Conservation (phyloP, 2,797 vertebrate genomes). For the Peromyscus eremicus region DNA sequence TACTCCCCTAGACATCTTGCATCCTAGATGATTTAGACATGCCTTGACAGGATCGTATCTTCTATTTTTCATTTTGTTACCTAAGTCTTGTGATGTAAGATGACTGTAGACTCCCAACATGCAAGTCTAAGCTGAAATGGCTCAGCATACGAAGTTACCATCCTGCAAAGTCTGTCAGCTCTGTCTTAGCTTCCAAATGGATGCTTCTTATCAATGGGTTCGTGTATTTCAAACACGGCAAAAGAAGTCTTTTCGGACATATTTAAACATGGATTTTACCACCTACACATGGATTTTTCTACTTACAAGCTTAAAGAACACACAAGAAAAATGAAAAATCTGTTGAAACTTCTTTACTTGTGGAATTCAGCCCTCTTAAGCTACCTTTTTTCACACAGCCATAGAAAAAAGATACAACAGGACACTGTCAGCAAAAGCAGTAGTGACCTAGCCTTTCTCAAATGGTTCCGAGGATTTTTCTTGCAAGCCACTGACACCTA, state of each 20-base stretch:
- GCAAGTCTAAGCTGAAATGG: neutral
- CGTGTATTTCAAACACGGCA: slow-evolving; percentile 17
- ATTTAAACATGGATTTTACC: neutral
- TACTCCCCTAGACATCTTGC: neutral
- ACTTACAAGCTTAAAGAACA: neutral
- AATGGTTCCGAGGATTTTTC: neutral
- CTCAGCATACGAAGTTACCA: neutral
- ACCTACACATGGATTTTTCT: neutral
- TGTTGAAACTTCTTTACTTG: neutral
- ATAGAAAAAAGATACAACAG: neutral
- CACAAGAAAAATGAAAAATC: slow-evolving; percentile 9
- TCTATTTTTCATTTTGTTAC: neutral
- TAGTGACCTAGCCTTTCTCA: neutral
- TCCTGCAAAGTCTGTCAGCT: neutral
- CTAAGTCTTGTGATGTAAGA: neutral
- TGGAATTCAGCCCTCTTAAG: neutral
- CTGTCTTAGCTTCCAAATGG: neutral
- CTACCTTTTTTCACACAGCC: neutral
- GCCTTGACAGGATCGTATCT: neutral
- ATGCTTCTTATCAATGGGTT: neutral
- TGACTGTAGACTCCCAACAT: slow-evolving; percentile 11
- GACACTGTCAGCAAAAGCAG: neutral
- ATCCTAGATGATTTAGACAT: neutral
- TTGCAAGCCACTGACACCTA: neutral
- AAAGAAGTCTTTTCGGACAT: slow-evolving; percentile 16